phyloP scores from a whole-genome alignment of 2,797 vertebrate genomes.

The Platyrinchus mystaceus region DNA sequence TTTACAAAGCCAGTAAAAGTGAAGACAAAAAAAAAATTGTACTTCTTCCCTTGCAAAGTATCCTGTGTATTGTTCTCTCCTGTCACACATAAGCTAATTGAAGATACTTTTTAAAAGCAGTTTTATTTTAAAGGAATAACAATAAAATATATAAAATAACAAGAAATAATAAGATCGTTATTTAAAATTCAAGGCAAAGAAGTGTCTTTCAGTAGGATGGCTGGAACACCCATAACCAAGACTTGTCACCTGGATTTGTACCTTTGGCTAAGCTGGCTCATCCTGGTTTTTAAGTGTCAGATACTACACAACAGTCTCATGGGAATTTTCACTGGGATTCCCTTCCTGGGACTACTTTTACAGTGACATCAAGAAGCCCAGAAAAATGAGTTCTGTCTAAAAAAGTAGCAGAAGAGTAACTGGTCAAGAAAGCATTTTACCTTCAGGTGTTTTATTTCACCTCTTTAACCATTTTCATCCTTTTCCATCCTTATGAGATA shows the following conservation, averaged over 20 bases:
- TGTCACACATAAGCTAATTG: not conserved
- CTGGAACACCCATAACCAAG: not conserved
- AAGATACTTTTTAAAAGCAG: not conserved
- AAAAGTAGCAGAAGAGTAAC: not conserved
- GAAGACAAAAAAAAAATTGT: not conserved
- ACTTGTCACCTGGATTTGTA: not conserved
- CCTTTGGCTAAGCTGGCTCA: not conserved
- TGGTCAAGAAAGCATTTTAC: not conserved
- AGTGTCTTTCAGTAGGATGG: not conserved
- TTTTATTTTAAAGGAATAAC: not conserved
- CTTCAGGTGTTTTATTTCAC: not conserved
- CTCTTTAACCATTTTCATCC: not conserved
- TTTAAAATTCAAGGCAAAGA: not conserved
- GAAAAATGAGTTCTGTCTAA: not conserved
- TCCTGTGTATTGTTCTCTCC: not conserved
- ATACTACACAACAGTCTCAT: not conserved
- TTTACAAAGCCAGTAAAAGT: not conserved
- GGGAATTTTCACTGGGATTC: not conserved
- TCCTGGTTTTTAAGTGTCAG: not conserved
- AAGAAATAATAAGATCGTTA: not conserved
- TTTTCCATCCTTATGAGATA: not conserved
- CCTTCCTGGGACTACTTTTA: not conserved
- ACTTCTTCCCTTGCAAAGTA: not conserved
- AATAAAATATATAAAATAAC: not conserved
- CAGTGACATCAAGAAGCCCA: not conserved